A percentile compares a stretch with the other conserved stretches of the same genome.
Evolutionary conservation across 2,797 vertebrate species (phyloP).

Genomic region (Toxotes lorentzi): DNA sequence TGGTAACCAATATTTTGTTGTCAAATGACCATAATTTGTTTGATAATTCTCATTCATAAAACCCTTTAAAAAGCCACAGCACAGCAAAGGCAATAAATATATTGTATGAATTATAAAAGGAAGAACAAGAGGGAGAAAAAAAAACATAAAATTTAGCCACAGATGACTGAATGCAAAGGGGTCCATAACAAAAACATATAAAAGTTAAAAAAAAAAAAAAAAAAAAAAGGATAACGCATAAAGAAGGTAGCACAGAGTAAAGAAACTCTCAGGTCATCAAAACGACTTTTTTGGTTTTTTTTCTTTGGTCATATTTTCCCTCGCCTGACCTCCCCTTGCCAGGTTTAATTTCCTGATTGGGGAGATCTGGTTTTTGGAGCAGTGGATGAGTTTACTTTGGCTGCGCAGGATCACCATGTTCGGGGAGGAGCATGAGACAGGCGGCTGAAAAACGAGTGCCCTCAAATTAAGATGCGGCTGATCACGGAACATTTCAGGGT

Average conservation of each 20-base stretch:
- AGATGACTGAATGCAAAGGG: neutral
- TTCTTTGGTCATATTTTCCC: conserved; percentile 70
- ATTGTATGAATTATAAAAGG: neutral
- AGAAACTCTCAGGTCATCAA: conserved; percentile 42
- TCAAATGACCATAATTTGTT: neutral
- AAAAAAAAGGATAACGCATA: neutral
- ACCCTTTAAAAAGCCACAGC: neutral
- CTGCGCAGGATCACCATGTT: conserved; percentile 37
- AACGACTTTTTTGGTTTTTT: conserved; percentile 44
- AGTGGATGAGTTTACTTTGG: conserved; percentile 72
- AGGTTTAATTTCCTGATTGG: conserved; percentile 73
- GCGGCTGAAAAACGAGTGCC: conserved; percentile 38
- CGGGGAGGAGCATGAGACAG: conserved; percentile 29
- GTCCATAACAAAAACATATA: conserved; percentile 9
- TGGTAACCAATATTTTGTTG: neutral
- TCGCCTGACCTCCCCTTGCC: conserved; percentile 53
- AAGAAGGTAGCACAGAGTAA: neutral
- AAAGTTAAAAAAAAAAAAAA: conserved; percentile 14
- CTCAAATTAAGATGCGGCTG: conserved; percentile 56
- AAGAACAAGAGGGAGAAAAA: neutral
- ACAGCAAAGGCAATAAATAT: neutral
- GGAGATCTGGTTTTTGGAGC: conserved; percentile 64
- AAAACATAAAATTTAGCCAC: neutral
- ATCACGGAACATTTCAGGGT: conserved; percentile 59
- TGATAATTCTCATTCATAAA: neutral